Percentiles rank a stretch among this genome's conserved stretches.
These are phyloP conservation scores for Drosophila formosana DNA, from an alignment of 2,888 invertebrate genomes.

Conservation along the genomic window DNA sequence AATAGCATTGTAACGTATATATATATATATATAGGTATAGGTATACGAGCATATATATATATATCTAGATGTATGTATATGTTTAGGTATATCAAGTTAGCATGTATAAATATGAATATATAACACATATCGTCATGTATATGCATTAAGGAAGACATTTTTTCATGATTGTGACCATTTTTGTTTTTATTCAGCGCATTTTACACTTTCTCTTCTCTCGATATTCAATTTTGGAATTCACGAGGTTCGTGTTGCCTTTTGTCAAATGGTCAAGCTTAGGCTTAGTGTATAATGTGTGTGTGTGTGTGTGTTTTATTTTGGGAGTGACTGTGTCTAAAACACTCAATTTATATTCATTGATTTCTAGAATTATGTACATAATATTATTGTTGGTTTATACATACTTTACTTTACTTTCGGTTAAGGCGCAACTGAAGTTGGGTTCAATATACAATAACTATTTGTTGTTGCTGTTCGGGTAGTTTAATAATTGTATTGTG, in stretches of 20 bases:
- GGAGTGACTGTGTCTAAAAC: constrained; percentile 30
- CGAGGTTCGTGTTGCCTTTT: constrained; percentile 20
- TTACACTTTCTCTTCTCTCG: constrained; percentile 31
- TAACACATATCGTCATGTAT: constrained; percentile 77
- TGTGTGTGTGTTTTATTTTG: constrained; percentile 60
- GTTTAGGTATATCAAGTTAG: constrained; percentile 54
- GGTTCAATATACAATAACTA: constrained; percentile 65
- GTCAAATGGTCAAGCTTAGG: constrained; percentile 71
- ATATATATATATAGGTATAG: constrained; percentile 41
- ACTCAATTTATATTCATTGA: constrained; percentile 57
- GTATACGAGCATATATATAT: constrained; percentile 48
- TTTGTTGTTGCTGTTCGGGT: constrained; percentile 23
- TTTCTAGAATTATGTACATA: constrained; percentile 61
- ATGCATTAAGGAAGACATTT: constrained; percentile 81
- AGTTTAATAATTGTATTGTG: constrained; percentile 18
- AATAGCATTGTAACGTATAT: constrained; percentile 53
- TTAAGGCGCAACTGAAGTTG: constrained; percentile 72
- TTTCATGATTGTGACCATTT: constrained; percentile 78
- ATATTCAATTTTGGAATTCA: constrained; percentile 32
- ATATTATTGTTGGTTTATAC: constrained; percentile 39
- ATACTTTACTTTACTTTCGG: constrained; percentile 40
- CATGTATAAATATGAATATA: constrained; percentile 61
- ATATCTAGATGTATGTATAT: constrained; percentile 28
- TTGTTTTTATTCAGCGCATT: constrained; percentile 47
- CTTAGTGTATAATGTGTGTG: constrained; percentile 52